Percentiles rank a stretch among this genome's conserved stretches.
Conservation (phyloP, 2,113 vertebrate species). For the Megaptera novaeangliae region DNA sequence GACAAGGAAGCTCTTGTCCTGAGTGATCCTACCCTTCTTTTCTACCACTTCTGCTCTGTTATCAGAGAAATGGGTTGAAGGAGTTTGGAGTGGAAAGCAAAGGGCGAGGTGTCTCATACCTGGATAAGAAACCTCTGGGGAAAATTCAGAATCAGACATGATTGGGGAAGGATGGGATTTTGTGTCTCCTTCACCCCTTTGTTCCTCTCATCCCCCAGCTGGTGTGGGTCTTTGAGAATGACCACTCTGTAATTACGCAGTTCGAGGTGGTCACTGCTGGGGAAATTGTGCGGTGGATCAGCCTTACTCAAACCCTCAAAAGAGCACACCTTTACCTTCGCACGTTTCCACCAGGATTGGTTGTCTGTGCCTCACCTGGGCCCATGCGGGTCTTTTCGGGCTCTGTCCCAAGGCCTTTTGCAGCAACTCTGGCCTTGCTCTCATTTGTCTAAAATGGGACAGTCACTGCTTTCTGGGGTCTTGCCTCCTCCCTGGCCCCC, state of each 20-base stretch:
- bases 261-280: background rate
- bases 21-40: background rate
- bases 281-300: background rate
- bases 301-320: no score
- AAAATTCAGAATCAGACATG: background rate
- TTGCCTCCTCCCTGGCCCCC: background rate
- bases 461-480: background rate
- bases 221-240: background rate
- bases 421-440: background rate
- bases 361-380: background rate
- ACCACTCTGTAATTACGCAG: background rate
- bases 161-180: background rate
- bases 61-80: background rate
- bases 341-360: background rate
- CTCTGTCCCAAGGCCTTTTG: background rate
- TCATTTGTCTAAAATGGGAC: background rate
- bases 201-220: no score
- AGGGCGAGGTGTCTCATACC: background rate
- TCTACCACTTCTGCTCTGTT: background rate
- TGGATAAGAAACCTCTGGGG: background rate
- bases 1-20: background rate
- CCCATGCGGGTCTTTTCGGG: rapidly evolving
- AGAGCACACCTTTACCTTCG: background rate
- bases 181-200: background rate
- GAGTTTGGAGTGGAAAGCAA: background rate